phyloP scores from a whole-genome alignment of 1,140 invertebrate species.

The Pseudomyrmex concolor region DNA sequence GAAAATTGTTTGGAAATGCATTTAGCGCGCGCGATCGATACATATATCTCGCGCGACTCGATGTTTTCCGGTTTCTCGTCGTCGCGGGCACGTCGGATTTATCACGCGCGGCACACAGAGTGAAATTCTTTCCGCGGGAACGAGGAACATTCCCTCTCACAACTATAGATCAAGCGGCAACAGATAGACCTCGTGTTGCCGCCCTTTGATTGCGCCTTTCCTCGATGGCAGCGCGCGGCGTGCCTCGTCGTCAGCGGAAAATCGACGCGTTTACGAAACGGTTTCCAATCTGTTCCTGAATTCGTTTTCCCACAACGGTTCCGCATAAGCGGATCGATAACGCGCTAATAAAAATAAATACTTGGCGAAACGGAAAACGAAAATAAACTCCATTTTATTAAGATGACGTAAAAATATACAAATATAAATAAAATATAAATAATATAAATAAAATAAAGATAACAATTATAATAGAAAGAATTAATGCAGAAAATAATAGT shows the following conservation, averaged over 20 bases:
- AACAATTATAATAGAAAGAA: neutral
- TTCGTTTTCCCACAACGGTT: neutral
- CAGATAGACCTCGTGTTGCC: conserved; percentile 75
- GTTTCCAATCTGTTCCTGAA: conserved; percentile 12
- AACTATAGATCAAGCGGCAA: conserved; percentile 76
- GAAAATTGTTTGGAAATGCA: conserved; percentile 60
- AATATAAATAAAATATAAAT: neutral
- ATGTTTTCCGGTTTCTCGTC: conserved; percentile 22
- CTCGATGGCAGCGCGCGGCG: conserved; percentile 67
- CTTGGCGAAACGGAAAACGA: neutral
- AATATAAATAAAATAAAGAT: neutral
- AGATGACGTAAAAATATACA: neutral
- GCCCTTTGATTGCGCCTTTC: conserved; percentile 79
- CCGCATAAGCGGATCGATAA: neutral
- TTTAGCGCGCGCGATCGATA: conserved; percentile 47
- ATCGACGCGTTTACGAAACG: conserved; percentile 15
- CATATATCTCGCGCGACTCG: conserved; percentile 15
- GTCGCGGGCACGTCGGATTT: conserved; percentile 11
- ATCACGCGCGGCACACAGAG: conserved; percentile 55
- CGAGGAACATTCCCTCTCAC: conserved; percentile 61
- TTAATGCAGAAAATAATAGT: neutral
- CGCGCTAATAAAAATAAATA: conserved; percentile 25
- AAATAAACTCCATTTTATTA: neutral
- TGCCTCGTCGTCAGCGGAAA: neutral
- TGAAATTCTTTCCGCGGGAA: conserved; percentile 49